Evolutionary conservation across 2,797 vertebrate genomes (phyloP), one percentile per base, ranked within the genome.

Genomic region (Phalloptychus januarius): DNA sequence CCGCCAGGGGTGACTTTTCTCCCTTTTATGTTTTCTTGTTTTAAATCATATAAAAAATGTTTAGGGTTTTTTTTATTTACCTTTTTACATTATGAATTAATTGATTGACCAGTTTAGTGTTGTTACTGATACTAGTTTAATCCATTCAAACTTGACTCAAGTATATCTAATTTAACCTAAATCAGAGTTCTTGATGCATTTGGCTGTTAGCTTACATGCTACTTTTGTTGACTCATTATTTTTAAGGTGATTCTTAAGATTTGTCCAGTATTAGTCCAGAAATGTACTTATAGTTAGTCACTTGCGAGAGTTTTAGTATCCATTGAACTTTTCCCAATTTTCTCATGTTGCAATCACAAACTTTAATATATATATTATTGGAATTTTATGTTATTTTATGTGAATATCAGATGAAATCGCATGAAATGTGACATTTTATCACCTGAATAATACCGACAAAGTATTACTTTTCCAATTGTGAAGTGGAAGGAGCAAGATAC

Each of bases 1-100:
- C 92, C 96, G 96, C 82, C 97, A 97, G 92, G 97, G 97, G 97
- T 98, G 82, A 93, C 20, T n/a, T 69, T 69, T 42, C 38, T 42
- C 1, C 89, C 79, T 69, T 71, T 2, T 12, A 38, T 8, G 48
- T 36, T n/a, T 33, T 28, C 2, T 12, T 4, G 13, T 31, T 70
- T 56, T 42, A 40, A 67, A 40, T 38, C 40, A 63, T 38, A 44
- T 40, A 48, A 48, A n/a, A 2, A 18, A 5, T 50, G 5, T 36
- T 33, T 12, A 11, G 16, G n/a, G n/a, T n/a, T n/a, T n/a, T 72
- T 3, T 72, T 33, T 6, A 40, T 67, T 67, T 40, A 20, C 18
- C 13, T 67, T 67, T 25, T 67, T 12, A 7, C 7, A 63, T 36
- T 28, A 33, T 63, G 31, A 18, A 31, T 33, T 18, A 33, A 33